Percentiles rank a stretch among this genome's conserved stretches.
Evolutionary conservation across 2,888 invertebrate species (phyloP).

Genomic region (Xiphydria camelus): DNA sequence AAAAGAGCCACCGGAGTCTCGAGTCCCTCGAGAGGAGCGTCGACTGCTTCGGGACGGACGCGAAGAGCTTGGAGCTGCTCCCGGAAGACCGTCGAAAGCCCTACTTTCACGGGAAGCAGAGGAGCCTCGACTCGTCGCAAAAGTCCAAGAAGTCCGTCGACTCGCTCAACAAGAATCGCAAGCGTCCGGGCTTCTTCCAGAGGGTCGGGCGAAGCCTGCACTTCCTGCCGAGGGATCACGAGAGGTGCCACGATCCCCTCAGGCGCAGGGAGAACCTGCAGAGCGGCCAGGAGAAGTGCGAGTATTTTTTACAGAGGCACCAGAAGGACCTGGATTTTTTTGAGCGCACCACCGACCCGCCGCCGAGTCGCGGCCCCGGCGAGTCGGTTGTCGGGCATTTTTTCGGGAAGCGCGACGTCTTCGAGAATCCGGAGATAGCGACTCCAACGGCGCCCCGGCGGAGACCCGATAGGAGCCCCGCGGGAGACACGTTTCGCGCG

Average conservation of each 20-base stretch:
- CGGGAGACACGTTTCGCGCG: background rate
- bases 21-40: slow-evolving; percentile 41
- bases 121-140: slow-evolving; percentile 38
- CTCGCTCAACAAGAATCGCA: slow-evolving; percentile 27
- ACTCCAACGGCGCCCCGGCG: background rate
- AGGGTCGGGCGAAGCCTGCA: slow-evolving; percentile 44
- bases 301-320: slow-evolving; percentile 43
- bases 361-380: background rate
- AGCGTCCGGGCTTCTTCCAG: slow-evolving; percentile 41
- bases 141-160: slow-evolving; percentile 32
- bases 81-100: slow-evolving; percentile 29
- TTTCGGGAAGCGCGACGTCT: slow-evolving; percentile 4
- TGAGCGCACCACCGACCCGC: slow-evolving; percentile 18
- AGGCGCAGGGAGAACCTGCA: slow-evolving; percentile 26
- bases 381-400: slow-evolving; percentile 6
- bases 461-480: background rate
- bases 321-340: slow-evolving; percentile 36
- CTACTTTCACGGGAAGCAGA: slow-evolving; percentile 36
- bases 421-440: background rate
- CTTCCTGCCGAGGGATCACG: slow-evolving; percentile 43
- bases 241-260: slow-evolving; percentile 29
- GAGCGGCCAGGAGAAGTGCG: slow-evolving; percentile 40
- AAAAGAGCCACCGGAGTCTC: slow-evolving; percentile 40
- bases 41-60: slow-evolving; percentile 29
- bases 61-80: slow-evolving; percentile 40